Evolutionary conservation across 2,113 vertebrate species (phyloP), one percentile per base, ranked within the genome.

Genomic region (Melospiza melodia): DNA sequence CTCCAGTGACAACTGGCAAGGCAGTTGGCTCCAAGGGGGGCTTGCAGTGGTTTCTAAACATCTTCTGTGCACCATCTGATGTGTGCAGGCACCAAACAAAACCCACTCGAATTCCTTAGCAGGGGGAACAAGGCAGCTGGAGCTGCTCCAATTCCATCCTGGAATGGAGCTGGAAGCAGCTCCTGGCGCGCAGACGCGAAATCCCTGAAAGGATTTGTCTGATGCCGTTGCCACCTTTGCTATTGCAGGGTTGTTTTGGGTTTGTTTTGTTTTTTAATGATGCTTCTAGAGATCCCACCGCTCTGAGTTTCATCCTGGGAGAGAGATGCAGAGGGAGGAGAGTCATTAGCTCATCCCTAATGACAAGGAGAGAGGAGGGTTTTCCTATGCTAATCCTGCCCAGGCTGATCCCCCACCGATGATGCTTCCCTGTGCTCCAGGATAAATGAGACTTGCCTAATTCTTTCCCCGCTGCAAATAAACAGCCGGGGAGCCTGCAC

Each of bases 401-500:
- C 77, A 69, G 63, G 41, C 68, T 82, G 78, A 46, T 52, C 86
- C 89, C 90, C 77, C 35, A 81, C 73, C 11, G 13, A 69, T 28
- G 74, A 76, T 44, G 74, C 91, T 90, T 54, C 51, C 55, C 79
- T 9, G 61, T 66, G 75, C 73, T 93, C 58, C 74, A 66, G 94
- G 72, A 95, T 92, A 96, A 95, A 95, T 74, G 72, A 94, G 61
- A 79, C 74, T 86, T 96, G 31, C 65, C 78, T 68, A 54, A 91
- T 87, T 77, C 75, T 95, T 92, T 89, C 74, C 91, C 77, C 63
- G 61, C 71, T 48, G 66, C 91, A 93, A 79, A 94, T 87, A 92
- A 90, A 43, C 59, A 90, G 90, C 46, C 41, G 33, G 82, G 93
- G 85, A 95, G 88, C 65, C 86, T 52, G 77, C 90, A 78, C 63